Evolutionary conservation across 2,888 invertebrate genomes (phyloP).

Genomic region (Steinernema carpocapsae): DNA sequence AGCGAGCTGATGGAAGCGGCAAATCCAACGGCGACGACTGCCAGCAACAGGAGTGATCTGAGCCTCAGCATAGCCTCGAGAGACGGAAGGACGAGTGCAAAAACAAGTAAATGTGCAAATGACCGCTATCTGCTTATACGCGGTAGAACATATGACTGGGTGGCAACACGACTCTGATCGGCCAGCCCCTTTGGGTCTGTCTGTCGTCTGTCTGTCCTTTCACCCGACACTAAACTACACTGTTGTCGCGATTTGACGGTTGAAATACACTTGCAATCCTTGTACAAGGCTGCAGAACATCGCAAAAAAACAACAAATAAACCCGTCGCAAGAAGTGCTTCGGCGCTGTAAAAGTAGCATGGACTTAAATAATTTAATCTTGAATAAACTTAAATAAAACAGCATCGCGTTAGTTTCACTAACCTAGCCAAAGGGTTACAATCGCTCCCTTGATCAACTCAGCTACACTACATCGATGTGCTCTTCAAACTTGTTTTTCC

Average conservation of each 20-base stretch:
- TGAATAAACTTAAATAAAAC: not conserved
- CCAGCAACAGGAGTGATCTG: too few species aligned
- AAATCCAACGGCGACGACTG: not conserved
- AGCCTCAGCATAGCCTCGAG: not conserved
- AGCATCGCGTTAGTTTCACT: not conserved
- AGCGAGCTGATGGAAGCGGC: not conserved
- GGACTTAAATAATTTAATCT: not conserved
- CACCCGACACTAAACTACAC: slow-evolving; percentile 12
- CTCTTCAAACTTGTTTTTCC: slow-evolving; percentile 7
- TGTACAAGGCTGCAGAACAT: not conserved
- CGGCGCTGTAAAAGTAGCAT: not conserved
- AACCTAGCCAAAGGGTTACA: not conserved
- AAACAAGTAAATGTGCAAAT: slow-evolving; percentile 19
- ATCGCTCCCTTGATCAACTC: not conserved
- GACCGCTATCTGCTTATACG: not conserved
- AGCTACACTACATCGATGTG: slow-evolving; percentile 11
- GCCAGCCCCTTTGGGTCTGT: slow-evolving; percentile 18
- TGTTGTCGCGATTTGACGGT: not conserved
- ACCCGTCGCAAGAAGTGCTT: not conserved
- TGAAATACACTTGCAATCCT: not conserved
- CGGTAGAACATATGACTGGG: not conserved
- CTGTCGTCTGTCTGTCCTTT: not conserved
- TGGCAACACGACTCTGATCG: not conserved
- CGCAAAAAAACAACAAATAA: not conserved
- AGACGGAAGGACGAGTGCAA: not conserved